These are phyloP conservation scores for Gobio gobio DNA, from an alignment of 2,113 vertebrate species.

Conservation along the genomic window DNA sequence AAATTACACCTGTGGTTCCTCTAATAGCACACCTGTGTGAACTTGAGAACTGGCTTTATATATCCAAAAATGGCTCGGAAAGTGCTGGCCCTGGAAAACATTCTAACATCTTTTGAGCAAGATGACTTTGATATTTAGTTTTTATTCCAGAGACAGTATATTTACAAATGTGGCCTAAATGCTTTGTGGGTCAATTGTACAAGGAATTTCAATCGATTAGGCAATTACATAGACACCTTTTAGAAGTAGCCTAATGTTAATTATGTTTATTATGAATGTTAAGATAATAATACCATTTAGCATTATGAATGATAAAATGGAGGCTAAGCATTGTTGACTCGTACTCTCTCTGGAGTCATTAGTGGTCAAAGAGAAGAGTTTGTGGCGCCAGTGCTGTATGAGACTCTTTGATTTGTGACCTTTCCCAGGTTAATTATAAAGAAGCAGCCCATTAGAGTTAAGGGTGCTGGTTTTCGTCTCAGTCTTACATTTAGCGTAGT, in stretches of 20 bases:
- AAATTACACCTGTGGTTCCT: background rate
- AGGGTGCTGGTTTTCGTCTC: conserved; percentile 52
- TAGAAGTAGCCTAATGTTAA: background rate
- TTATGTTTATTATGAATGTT: conserved; percentile 22
- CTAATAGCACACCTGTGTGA: background rate
- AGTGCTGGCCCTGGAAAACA: background rate
- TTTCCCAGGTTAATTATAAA: conserved; percentile 63
- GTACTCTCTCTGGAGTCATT: conserved; percentile 38
- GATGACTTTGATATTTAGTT: background rate
- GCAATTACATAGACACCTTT: conserved; percentile 2
- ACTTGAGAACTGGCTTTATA: background rate
- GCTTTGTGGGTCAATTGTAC: background rate
- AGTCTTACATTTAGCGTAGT: conserved; percentile 30
- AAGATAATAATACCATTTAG: conserved; percentile 29
- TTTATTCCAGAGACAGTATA: background rate
- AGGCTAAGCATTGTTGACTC: conserved; percentile 10
- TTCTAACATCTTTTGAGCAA: background rate
- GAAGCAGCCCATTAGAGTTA: conserved; percentile 55
- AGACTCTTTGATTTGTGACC: conserved; percentile 60
- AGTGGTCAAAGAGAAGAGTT: conserved; percentile 43
- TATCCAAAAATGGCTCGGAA: background rate
- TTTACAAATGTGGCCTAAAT: background rate
- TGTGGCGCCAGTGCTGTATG: conserved; percentile 47
- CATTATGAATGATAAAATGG: conserved; percentile 46
- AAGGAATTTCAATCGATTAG: background rate